These are phyloP conservation scores for Onchidella celtica DNA, from an alignment of 2,888 invertebrate species.

Conservation along the genomic window DNA sequence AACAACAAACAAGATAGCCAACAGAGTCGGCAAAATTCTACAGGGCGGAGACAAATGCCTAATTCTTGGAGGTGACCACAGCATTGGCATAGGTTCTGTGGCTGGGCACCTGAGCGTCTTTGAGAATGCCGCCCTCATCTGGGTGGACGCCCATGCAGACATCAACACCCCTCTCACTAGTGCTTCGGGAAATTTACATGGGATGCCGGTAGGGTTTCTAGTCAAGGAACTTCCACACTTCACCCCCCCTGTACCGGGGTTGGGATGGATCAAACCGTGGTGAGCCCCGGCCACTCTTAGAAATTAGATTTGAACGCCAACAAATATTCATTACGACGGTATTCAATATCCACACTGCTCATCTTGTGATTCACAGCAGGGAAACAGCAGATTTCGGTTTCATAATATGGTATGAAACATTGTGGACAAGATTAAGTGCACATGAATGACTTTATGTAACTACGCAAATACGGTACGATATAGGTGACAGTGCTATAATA, in stretches of 20 bases:
- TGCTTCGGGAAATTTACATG: conserved; percentile 87
- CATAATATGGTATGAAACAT: no score
- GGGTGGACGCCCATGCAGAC: conserved; percentile 96
- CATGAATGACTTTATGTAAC: no score
- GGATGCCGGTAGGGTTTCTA: conserved; percentile 88
- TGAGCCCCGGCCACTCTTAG: conserved; percentile 80
- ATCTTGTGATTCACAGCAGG: no score
- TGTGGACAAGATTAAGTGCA: no score
- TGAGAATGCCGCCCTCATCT: conserved; percentile 88
- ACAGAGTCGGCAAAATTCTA: background rate
- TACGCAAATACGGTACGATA: no score
- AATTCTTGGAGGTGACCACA: conserved; percentile 93
- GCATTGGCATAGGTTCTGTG: conserved; percentile 86
- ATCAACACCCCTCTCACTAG: conserved; percentile 92
- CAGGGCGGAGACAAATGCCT: conserved; percentile 73
- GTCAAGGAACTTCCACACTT: conserved; percentile 87
- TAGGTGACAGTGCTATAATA: no score
- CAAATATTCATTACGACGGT: no score
- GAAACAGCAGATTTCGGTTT: no score
- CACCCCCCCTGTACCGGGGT: conserved; percentile 83
- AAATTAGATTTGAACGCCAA: no score
- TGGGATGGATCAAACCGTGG: conserved; percentile 87
- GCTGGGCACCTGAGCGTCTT: conserved; percentile 62
- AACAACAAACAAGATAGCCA: no score
- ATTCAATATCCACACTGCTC: no score